These are phyloP conservation scores for Sarcophaga rosellei DNA, from an alignment of 2,888 invertebrate genomes.

Conservation along the genomic window DNA sequence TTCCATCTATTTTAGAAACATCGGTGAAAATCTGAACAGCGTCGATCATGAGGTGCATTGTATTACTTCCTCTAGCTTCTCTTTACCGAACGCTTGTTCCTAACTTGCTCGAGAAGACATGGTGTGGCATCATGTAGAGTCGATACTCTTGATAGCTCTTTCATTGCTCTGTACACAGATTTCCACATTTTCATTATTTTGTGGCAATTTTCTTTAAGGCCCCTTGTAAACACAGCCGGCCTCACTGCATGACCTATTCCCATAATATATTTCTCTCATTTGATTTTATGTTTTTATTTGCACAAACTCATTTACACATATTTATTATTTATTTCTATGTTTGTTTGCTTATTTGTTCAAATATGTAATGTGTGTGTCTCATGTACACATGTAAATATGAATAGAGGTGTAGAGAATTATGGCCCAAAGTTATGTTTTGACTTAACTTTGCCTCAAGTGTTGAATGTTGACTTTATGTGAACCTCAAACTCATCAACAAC, in stretches of 20 bases:
- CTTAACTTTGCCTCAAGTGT: slow-evolving; percentile 57
- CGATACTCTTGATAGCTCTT: no score
- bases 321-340: neutral
- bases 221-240: neutral
- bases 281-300: neutral
- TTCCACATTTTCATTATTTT: neutral
- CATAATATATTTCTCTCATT: neutral
- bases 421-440: slow-evolving; percentile 49
- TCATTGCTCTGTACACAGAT: no score
- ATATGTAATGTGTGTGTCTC: neutral
- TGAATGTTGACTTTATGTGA: slow-evolving; percentile 63
- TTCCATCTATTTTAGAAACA: no score
- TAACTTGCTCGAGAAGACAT: no score
- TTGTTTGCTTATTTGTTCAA: neutral
- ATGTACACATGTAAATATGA: slow-evolving; percentile 21
- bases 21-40: no score
- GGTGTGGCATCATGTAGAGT: no score
- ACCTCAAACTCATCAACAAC: slow-evolving; percentile 25
- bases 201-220: neutral
- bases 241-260: neutral
- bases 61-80: no score
- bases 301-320: slow-evolving; percentile 15
- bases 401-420: slow-evolving; percentile 37
- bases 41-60: no score
- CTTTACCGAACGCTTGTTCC: no score